Conservation (phyloP, 2,888 invertebrate species). For the Tenthredo mesomela region DNA sequence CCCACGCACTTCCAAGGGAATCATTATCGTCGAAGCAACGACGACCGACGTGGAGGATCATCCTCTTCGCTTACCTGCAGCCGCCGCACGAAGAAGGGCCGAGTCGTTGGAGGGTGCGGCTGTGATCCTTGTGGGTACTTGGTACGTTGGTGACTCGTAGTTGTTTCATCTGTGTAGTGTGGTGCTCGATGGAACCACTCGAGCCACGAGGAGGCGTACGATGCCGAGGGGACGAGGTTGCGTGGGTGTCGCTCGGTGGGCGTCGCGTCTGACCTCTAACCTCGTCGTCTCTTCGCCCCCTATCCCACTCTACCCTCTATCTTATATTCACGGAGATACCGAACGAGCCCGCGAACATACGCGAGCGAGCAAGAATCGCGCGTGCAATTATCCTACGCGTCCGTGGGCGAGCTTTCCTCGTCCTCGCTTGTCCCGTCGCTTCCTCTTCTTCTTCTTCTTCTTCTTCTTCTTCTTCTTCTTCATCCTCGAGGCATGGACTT, state of each 20-base stretch:
- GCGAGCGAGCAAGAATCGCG: slow-evolving; percentile 69
- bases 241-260: slow-evolving; percentile 77
- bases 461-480: slow-evolving; percentile 37
- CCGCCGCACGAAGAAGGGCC: slow-evolving; percentile 20
- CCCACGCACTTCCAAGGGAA: slow-evolving; percentile 48
- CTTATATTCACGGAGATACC: slow-evolving; percentile 67
- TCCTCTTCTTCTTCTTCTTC: slow-evolving; percentile 28
- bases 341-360: slow-evolving; percentile 32
- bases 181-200: slow-evolving; percentile 36
- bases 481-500: slow-evolving; percentile 17
- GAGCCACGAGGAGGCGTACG: slow-evolving; percentile 51
- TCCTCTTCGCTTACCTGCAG: slow-evolving; percentile 32
- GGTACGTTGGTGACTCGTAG: slow-evolving; percentile 2
- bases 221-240: slow-evolving; percentile 64
- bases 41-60: slow-evolving; percentile 46
- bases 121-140: slow-evolving; percentile 16
- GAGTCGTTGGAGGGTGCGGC: slow-evolving; percentile 46
- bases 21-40: slow-evolving; percentile 38
- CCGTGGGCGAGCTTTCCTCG: slow-evolving; percentile 75
- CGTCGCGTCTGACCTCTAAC: slow-evolving; percentile 77
- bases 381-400: slow-evolving; percentile 77
- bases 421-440: slow-evolving; percentile 34
- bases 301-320: slow-evolving; percentile 56
- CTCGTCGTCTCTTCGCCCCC: slow-evolving; percentile 60
- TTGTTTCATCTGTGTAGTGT: not conserved